These are phyloP conservation scores for Alosa sapidissima DNA, from an alignment of 2,797 vertebrate species.

Conservation along the genomic window DNA sequence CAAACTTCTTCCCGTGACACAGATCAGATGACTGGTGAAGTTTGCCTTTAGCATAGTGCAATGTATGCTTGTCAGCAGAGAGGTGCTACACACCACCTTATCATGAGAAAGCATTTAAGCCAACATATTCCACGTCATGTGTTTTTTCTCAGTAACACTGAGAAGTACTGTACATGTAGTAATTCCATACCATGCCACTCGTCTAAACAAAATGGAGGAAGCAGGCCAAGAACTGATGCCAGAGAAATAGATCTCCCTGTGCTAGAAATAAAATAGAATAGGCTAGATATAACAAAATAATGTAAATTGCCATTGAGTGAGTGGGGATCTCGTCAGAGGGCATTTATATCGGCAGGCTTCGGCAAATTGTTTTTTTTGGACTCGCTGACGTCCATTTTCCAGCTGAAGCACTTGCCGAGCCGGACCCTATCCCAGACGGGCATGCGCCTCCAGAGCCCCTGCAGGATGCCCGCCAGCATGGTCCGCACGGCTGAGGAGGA, in stretches of 20 bases:
- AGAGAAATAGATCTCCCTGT: background rate
- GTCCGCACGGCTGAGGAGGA: constrained; percentile 80
- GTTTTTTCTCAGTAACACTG: background rate
- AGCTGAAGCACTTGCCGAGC: constrained; percentile 21
- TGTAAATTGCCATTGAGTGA: background rate
- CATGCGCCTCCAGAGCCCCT: constrained; percentile 56
- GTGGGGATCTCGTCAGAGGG: constrained; percentile 55
- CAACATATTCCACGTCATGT: background rate
- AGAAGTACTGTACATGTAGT: background rate
- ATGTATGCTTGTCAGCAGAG: background rate
- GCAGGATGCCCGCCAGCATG: constrained; percentile 57
- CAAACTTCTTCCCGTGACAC: too few relatives aligned
- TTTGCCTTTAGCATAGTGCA: background rate
- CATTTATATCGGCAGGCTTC: constrained; percentile 62
- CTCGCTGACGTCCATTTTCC: constrained; percentile 42
- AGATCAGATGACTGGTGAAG: background rate
- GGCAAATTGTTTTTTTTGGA: constrained; percentile 56
- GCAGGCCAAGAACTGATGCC: background rate
- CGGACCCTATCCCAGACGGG: constrained; percentile 50
- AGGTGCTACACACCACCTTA: background rate
- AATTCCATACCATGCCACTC: background rate
- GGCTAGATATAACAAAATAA: background rate
- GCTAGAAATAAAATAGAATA: background rate
- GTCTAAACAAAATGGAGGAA: background rate
- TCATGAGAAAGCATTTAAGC: background rate